Evolutionary conservation across 2,113 vertebrate species (phyloP), one percentile per base, ranked within the genome.

Genomic region (Labrus mixtus): DNA sequence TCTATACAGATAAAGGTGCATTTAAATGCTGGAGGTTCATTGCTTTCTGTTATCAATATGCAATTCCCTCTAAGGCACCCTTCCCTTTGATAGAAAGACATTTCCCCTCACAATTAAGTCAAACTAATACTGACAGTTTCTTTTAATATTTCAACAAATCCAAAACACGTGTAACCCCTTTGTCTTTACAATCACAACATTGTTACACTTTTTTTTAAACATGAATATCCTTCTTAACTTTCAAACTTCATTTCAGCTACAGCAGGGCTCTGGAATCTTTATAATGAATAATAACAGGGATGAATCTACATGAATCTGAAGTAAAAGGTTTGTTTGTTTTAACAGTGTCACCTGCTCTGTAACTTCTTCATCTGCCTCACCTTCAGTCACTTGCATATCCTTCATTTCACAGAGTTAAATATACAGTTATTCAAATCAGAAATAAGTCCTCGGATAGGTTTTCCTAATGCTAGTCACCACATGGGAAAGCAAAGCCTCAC

Each of bases 41-140:
- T 83, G 74, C 81, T 63, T 76, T 39, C 69, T 83, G 46, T 63
- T 69, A 60, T 80, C 37, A 53, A 69, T 41, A 75, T 64, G 57
- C 71, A 81, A 74, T 73, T 85, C 60, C 83, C 82, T 76, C 86
- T 91, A 93, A 94, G 92, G 92, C 91, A 93, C 76, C 90, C 74
- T 83, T 88, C 83, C 88, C 80, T 86, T 87, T 76, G 37, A 90
- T 70, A 77, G 71, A 89, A 85, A 87, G 63, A 82, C 6, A 58
- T 66, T 51, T 81, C 78, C 54, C 68, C 68, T 54, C 43, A 5
- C 50, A 54, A 75, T 73, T 53, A 0, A 53, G 37, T 62, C 20
- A 73, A 80, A 76, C 58, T 75, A 83, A 90, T 71, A 86, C 83
- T 83, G 83, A 82, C 11, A 45, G 62, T 76, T 89, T 78, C 15